Evolutionary conservation across 1,140 invertebrate genomes (phyloP), one percentile per base, ranked within the genome.

Genomic region (Ditylenchus dipsaci): DNA sequence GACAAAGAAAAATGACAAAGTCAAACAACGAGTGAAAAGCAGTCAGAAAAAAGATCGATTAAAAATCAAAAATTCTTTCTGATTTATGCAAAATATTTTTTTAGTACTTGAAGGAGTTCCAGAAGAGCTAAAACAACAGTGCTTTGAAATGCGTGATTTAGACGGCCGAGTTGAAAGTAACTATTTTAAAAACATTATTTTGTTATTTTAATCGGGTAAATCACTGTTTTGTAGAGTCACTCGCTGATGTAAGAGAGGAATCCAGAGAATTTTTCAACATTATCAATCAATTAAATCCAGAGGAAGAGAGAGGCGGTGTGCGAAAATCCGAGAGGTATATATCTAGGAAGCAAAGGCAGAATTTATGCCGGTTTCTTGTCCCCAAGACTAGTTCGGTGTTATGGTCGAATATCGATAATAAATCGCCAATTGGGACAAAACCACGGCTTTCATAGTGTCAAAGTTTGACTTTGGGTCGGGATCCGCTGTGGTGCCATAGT

Each of bases 31-130:
- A n/a, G n/a, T n/a, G n/a, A n/a, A n/a, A n/a, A n/a, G n/a, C n/a
- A n/a, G n/a, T n/a, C n/a, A n/a, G n/a, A n/a, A n/a, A n/a, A n/a
- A n/a, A n/a, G n/a, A n/a, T n/a, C n/a, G n/a, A n/a, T n/a, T n/a
- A n/a, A n/a, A n/a, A n/a, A n/a, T n/a, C n/a, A n/a, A n/a, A n/a
- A n/a, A n/a, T n/a, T n/a, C n/a, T n/a, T n/a, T n/a, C n/a, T n/a
- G n/a, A n/a, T n/a, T 21, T 9, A 70, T 26, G 45, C 45, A 69
- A 45, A 13, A 19, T 23, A 19, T 26, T n/a, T 26, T 65, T 71
- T 71, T 9, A 71, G 69, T 47, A 21, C 49, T 71, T 11, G 69
- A 71, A 21, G 30, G 59, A 23, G 33, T 71, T 62, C 69, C 69
- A 21, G 70, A 43, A 19, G 68, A 69, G 30, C 23, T 69, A 15